A percentile compares a stretch with the other conserved stretches of the same genome.
Conservation (phyloP, 2,888 invertebrate species). For the Acrocera orbiculus region DNA sequence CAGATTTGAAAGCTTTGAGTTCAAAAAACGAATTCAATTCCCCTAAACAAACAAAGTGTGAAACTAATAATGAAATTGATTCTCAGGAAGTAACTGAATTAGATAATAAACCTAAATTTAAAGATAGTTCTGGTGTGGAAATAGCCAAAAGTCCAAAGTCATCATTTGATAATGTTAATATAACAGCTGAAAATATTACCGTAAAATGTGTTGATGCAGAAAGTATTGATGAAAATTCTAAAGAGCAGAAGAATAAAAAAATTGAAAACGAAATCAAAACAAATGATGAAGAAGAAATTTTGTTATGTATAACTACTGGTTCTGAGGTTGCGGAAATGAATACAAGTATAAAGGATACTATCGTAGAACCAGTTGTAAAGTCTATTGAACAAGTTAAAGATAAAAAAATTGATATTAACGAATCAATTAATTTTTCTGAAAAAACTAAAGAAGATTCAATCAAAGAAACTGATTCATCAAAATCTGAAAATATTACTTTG, state of each 20-base stretch:
- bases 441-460: slow-evolving; percentile 11
- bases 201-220: no score
- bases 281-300: background rate
- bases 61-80: slow-evolving; percentile 7
- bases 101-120: slow-evolving; percentile 10
- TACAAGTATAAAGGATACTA: background rate
- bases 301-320: background rate
- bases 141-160: no score
- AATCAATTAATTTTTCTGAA: slow-evolving; percentile 1
- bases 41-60: slow-evolving; percentile 7
- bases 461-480: background rate
- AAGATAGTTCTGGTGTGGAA: slow-evolving; percentile 10
- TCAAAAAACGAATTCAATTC: slow-evolving; percentile 10
- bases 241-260: no score
- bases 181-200: no score
- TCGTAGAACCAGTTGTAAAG: background rate
- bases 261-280: background rate
- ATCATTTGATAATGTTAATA: no score
- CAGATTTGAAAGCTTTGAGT: slow-evolving; percentile 4
- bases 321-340: background rate
- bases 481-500: no score
- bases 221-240: no score
- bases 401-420: background rate
- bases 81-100: slow-evolving; percentile 7
- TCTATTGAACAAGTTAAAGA: background rate